These are phyloP conservation scores for Myiozetetes cayanensis DNA, from an alignment of 2,113 vertebrate species.

Conservation along the genomic window DNA sequence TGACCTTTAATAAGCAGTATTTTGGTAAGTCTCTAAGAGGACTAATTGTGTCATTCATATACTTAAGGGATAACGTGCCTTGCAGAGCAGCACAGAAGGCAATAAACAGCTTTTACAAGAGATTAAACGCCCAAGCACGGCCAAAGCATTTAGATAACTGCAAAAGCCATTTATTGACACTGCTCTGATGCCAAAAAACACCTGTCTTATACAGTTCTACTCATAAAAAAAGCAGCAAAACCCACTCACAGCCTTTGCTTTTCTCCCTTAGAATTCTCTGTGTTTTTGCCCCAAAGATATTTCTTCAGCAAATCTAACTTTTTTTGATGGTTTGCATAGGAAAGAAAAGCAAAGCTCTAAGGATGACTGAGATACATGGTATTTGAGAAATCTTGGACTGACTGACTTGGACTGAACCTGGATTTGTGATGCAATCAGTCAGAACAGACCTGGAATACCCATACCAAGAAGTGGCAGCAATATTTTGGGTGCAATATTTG, in stretches of 20 bases:
- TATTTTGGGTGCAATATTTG: background rate
- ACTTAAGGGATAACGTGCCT: constrained; percentile 30
- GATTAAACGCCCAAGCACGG: constrained; percentile 49
- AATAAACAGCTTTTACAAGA: constrained; percentile 65
- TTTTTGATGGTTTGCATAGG: background rate
- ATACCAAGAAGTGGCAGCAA: background rate
- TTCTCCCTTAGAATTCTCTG: background rate
- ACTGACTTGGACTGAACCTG: background rate
- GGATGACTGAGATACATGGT: background rate
- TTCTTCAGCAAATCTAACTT: background rate
- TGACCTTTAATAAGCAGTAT: constrained; percentile 27
- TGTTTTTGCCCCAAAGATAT: background rate
- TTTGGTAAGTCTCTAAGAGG: constrained; percentile 23
- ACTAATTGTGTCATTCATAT: background rate
- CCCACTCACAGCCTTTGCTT: background rate
- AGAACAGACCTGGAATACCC: background rate
- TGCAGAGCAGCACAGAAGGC: background rate
- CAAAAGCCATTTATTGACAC: constrained; percentile 34
- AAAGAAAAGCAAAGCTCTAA: background rate
- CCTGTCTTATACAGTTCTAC: background rate
- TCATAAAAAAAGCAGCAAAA: background rate
- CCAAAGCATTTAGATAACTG: constrained; percentile 53
- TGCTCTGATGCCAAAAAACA: background rate
- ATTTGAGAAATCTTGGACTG: background rate
- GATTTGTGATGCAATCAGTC: background rate